Evolutionary conservation across 2,113 vertebrate species (phyloP).

Genomic region (Hypomesus transpacificus): DNA sequence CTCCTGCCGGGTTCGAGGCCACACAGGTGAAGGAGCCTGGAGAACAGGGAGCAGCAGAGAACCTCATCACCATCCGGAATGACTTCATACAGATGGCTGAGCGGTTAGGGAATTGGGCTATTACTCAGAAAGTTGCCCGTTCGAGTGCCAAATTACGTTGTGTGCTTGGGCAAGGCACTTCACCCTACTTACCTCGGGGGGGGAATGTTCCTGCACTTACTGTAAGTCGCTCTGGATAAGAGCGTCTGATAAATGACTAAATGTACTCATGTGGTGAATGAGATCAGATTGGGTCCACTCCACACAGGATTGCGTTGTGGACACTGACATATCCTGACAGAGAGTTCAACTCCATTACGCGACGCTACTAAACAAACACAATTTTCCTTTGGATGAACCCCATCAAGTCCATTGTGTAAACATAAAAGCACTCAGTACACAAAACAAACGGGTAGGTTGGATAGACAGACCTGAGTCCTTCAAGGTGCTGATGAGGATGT

Average conservation of each 20-base stretch:
- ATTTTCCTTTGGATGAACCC: too few relatives aligned
- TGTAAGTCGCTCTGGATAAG: too few relatives aligned
- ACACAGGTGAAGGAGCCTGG: constrained; percentile 92
- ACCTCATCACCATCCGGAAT: background rate
- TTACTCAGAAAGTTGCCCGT: too few relatives aligned
- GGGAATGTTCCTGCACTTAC: too few relatives aligned
- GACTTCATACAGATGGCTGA: background rate
- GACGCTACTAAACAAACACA: background rate
- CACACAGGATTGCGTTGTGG: too few relatives aligned
- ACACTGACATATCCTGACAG: background rate
- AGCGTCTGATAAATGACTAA: too few relatives aligned
- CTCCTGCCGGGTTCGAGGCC: constrained; percentile 94
- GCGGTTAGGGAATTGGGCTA: too few relatives aligned
- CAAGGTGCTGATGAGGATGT: constrained; percentile 96
- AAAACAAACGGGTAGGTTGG: background rate
- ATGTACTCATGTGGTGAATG: too few relatives aligned
- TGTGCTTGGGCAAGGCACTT: too few relatives aligned
- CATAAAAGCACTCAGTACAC: background rate
- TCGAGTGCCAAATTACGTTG: too few relatives aligned
- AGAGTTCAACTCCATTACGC: background rate
- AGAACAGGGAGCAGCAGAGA: background rate
- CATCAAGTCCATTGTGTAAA: background rate
- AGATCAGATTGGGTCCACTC: too few relatives aligned
- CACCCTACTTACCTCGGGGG: too few relatives aligned
- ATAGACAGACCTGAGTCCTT: constrained; percentile 77